Evolutionary conservation across 1,140 invertebrate genomes (phyloP), one percentile per base, ranked within the genome.

Genomic region (Portunus trituberculatus): DNA sequence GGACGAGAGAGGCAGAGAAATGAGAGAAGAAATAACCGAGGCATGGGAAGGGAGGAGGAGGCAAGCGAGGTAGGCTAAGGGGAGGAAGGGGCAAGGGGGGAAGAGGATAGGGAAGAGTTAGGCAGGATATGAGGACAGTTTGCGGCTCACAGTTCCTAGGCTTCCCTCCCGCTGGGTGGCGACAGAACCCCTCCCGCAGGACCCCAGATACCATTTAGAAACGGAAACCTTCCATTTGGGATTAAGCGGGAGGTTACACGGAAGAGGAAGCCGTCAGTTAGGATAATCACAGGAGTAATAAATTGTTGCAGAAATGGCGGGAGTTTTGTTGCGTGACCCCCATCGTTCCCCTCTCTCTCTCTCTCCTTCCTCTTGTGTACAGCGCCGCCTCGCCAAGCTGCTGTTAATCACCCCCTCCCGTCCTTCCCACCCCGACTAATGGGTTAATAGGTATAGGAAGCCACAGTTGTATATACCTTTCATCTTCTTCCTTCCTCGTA

Each of bases 161-260:
- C 39, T 39, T 20, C 52, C 52, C 52, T 59, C 52, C 52, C 20
- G 52, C 52, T 59, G 52, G 52, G 52, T 59, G 52, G 52, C 20
- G 52, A 59, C 52, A 59, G 52, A 59, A 59, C 20, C 52, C 52
- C 52, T 20, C 52, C 52, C 8, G 52, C 52, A 59, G 52, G 52
- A 59, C 52, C 29, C 87, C 39, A 45, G 25, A 45, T 89, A 45
- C 76, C 29, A 92, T 92, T 84, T 92, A 82, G 12, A 84, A 92
- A 92, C 76, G 91, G 91, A 92, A 92, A 46, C 91, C 76, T 25
- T 46, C 52, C 91, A 92, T 84, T 92, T 84, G 52, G 59, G 29
- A 86, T 86, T 31, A 86, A 86, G 84, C 32, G 84, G 39, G 84
- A 59, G 52, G 52, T 59, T 39, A 89, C 32, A 32, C 87, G 87